Percentiles rank a stretch among this genome's conserved stretches.
phyloP scores from a whole-genome alignment of 2,888 invertebrate species.

The Cheilosia soror region DNA sequence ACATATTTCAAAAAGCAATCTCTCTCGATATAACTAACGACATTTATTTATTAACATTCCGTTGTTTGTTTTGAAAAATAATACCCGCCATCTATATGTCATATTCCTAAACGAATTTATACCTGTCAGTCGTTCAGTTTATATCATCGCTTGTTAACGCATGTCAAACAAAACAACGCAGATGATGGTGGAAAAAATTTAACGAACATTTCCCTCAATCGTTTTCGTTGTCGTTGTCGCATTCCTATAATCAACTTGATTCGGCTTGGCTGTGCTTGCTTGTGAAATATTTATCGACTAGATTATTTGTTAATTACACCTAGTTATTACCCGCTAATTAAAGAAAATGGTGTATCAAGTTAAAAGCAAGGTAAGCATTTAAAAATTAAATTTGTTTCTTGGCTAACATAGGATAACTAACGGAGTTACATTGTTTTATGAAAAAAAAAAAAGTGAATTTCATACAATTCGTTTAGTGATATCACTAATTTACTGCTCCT shows the following conservation, averaged over 20 bases:
- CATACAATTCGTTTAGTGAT: slow-evolving; percentile 21
- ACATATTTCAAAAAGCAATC: too few species aligned
- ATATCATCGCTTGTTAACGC: background rate
- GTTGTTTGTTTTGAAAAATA: too few species aligned
- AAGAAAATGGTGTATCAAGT: slow-evolving; percentile 81
- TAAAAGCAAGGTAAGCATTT: slow-evolving; percentile 80
- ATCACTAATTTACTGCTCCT: slow-evolving; percentile 43
- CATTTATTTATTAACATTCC: too few species aligned
- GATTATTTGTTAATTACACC: slow-evolving; percentile 29
- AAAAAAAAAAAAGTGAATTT: background rate
- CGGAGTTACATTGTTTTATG: background rate
- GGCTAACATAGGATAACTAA: background rate
- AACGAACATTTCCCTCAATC: slow-evolving; percentile 11
- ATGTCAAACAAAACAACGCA: background rate
- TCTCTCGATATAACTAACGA: too few species aligned
- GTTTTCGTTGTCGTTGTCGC: slow-evolving; percentile 5
- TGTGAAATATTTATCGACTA: slow-evolving; percentile 31
- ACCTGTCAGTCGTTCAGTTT: background rate
- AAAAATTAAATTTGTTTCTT: background rate
- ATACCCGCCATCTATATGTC: slow-evolving; percentile 22
- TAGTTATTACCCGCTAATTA: slow-evolving; percentile 52
- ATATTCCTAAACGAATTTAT: background rate
- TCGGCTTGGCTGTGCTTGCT: slow-evolving; percentile 41
- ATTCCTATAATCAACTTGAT: slow-evolving; percentile 63
- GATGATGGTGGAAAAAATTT: background rate